These are phyloP conservation scores for Eretmochelys imbricata DNA, from an alignment of 2,113 vertebrate species.

Conservation along the genomic window DNA sequence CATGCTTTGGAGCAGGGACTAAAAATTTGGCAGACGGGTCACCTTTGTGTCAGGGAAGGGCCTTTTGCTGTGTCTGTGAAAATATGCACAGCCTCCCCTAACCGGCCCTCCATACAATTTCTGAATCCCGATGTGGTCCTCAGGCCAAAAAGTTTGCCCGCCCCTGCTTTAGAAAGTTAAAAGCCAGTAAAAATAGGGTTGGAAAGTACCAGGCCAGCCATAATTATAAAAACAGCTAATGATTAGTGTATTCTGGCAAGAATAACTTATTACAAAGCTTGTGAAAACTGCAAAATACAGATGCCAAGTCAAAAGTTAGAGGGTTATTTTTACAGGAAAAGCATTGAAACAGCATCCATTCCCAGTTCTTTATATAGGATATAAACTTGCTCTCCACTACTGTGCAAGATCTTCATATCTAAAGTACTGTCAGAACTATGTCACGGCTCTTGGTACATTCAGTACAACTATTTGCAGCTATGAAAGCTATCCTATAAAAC, in stretches of 20 bases:
- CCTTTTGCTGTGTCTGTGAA: neutral
- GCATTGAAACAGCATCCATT: neutral
- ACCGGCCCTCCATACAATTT: no score
- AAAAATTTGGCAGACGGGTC: neutral
- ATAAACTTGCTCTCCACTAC: neutral
- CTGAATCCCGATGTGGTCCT: no score
- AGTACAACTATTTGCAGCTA: neutral
- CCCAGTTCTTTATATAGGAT: neutral
- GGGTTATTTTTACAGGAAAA: neutral
- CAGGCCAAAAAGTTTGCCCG: no score
- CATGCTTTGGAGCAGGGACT: conserved; percentile 15
- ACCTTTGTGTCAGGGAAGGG: neutral
- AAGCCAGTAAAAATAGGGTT: conserved; percentile 26
- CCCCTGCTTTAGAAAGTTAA: neutral
- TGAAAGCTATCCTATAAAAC: neutral
- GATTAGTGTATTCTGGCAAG: neutral
- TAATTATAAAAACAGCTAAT: conserved; percentile 50
- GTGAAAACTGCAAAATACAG: conserved; percentile 5
- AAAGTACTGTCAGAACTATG: neutral
- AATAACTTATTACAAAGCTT: neutral
- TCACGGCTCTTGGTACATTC: neutral
- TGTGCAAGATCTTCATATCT: neutral
- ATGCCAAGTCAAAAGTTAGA: neutral
- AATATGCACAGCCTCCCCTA: neutral
- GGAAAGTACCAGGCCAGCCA: conserved; percentile 31